Evolutionary conservation across 2,113 vertebrate species (phyloP), one percentile per base, ranked within the genome.

Genomic region (Crotalus tigris): DNA sequence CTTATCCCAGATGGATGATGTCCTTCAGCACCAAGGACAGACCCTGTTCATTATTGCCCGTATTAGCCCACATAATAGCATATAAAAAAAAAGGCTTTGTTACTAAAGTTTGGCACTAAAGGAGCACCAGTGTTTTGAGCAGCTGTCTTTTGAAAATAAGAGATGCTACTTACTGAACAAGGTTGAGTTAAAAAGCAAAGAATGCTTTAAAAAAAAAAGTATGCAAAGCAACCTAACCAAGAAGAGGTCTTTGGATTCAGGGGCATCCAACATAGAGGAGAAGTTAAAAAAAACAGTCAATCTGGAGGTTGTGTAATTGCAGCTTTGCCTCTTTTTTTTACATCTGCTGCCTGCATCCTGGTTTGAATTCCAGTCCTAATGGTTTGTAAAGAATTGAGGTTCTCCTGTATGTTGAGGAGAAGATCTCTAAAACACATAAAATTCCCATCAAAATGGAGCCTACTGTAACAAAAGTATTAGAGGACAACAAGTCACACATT

Each of bases 1-100:
- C 19, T 81, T 44, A 44, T 81, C 75, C 53, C 53, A 44, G 87
- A n/a, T 85, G 44, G 23, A 58, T 24, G 57, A 49, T 10, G 33
- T 44, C 75, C 21, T 85, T 92, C 92, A 92, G 92, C 69, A 92
- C 88, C 54, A 90, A 85, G 92, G 54, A 92, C 92, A 92, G 92
- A 39, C 59, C 54, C 54, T 23, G 12, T 44, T 33, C 59, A 58
- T 89, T 85, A 57, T 53, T 21, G 5, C 23, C 5, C 33, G 49
- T 17, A 58, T 46, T 85, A 12, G 33, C 24, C 57, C 17, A 17
- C 15, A 51, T 55, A 85, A 57, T 8, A 51, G n/a, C 24, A 8
- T n/a, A 7, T 15, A 23, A 39, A 26, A 19, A 51, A 44, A 12
- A 49, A 29, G 0, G 21, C 3, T 1, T 81, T n/a, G 55, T 39